These are phyloP conservation scores for Diploptera punctata DNA, from an alignment of 2,888 invertebrate genomes.

Conservation along the genomic window DNA sequence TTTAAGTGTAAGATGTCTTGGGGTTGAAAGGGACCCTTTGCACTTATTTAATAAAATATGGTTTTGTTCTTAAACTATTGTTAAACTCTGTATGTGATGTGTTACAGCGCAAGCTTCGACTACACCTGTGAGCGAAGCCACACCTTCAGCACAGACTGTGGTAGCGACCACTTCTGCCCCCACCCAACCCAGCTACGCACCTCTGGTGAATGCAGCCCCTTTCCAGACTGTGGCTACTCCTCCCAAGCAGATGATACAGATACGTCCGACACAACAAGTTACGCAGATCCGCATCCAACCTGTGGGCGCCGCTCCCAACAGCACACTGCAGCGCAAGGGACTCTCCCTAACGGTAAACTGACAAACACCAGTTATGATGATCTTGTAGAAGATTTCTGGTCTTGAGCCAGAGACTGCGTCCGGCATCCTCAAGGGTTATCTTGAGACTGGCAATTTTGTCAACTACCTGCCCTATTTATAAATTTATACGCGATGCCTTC, in stretches of 20 bases:
- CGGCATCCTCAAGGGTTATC: no score
- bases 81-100: no score
- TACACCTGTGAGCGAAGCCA: slow-evolving; percentile 37
- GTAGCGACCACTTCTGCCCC: no score
- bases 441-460: no score
- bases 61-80: neutral
- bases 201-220: slow-evolving; percentile 51
- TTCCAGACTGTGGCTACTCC: slow-evolving; percentile 41
- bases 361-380: no score
- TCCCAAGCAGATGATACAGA: slow-evolving; percentile 37
- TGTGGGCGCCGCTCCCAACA: slow-evolving; percentile 54
- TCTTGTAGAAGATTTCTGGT: no score
- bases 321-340: slow-evolving; percentile 66
- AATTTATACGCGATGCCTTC: no score
- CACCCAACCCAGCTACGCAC: slow-evolving; percentile 55
- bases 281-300: slow-evolving; percentile 64
- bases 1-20: no score
- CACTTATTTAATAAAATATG: neutral
- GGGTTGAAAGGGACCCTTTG: no score
- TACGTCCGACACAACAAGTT: slow-evolving; percentile 53
- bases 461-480: no score
- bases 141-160: neutral
- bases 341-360: slow-evolving; percentile 74
- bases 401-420: no score
- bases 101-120: neutral